Conservation (phyloP, 2,113 vertebrate species). For the Romanogobio albipinnatus region DNA sequence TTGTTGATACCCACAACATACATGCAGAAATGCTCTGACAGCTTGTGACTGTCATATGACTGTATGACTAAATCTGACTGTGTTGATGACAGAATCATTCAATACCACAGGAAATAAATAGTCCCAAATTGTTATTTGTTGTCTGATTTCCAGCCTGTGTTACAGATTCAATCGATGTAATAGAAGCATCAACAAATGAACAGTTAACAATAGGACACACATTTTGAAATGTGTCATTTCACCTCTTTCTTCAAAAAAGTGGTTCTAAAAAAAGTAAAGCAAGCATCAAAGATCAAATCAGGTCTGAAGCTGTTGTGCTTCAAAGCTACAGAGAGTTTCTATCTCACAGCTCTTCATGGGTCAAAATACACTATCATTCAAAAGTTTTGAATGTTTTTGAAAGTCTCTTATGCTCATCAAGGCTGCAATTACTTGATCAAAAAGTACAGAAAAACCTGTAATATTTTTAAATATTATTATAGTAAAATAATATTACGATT, state of each 20-base stretch:
- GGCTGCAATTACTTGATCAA: not conserved
- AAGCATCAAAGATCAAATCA: not conserved
- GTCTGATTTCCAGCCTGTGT: not conserved
- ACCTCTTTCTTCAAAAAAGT: not conserved
- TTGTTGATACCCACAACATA: not conserved
- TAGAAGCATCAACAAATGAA: not conserved
- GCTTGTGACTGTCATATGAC: not conserved
- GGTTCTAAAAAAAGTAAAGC: not conserved
- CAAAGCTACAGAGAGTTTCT: not conserved
- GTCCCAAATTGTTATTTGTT: not conserved
- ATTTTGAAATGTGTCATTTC: slow-evolving; percentile 17
- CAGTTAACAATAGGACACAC: not conserved
- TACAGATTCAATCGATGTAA: not conserved
- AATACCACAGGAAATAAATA: not conserved
- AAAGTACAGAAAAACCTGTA: not conserved
- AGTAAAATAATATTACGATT: not conserved
- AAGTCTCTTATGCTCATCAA: not conserved
- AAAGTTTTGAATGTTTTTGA: not conserved
- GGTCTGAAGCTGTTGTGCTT: not conserved
- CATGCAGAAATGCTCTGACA: not conserved
- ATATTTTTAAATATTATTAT: not conserved
- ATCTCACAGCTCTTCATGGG: not conserved
- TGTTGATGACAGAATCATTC: not conserved
- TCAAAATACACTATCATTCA: not conserved
- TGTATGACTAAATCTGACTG: not conserved